Conservation (phyloP, 2,888 invertebrate genomes). For the Uloborus plumipes region DNA sequence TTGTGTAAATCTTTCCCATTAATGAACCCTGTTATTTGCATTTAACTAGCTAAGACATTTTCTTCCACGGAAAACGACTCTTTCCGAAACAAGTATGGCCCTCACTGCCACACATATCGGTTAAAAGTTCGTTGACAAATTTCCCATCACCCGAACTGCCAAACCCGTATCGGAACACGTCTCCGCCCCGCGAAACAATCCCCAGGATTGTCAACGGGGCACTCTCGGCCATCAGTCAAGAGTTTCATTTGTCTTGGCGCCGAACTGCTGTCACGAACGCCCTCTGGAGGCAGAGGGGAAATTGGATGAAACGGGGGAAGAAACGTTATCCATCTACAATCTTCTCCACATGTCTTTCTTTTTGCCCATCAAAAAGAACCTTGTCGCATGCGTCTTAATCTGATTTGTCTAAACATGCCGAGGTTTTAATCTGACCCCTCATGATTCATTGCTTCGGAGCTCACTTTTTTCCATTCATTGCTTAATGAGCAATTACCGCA, state of each 20-base stretch:
- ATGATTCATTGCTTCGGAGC: conserved; percentile 30
- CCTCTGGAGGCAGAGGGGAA: conserved; percentile 6
- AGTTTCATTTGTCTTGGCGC: conserved; percentile 41
- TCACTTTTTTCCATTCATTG: background rate
- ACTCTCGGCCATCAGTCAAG: conserved; percentile 33
- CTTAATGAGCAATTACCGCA: too few species aligned
- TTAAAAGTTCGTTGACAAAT: conserved; percentile 27
- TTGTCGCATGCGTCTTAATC: conserved; percentile 46
- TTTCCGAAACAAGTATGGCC: too few species aligned
- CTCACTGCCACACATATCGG: too few species aligned
- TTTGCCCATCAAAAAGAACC: conserved; percentile 24
- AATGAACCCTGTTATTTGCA: too few species aligned
- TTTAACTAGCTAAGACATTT: too few species aligned
- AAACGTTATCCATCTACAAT: conserved; percentile 33
- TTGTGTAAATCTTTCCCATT: too few species aligned
- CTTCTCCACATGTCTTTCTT: conserved; percentile 15
- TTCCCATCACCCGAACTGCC: background rate
- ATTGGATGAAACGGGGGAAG: conserved; percentile 4
- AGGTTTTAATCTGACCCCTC: conserved; percentile 46
- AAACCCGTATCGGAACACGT: background rate
- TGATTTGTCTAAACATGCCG: conserved; percentile 57
- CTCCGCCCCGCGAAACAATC: conserved; percentile 17
- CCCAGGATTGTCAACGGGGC: conserved; percentile 20
- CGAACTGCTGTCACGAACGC: conserved; percentile 17
- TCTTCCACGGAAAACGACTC: too few species aligned